Base-by-base conservation (phyloP, 2,797 vertebrate genomes). In the Mycteria americana region DNA sequence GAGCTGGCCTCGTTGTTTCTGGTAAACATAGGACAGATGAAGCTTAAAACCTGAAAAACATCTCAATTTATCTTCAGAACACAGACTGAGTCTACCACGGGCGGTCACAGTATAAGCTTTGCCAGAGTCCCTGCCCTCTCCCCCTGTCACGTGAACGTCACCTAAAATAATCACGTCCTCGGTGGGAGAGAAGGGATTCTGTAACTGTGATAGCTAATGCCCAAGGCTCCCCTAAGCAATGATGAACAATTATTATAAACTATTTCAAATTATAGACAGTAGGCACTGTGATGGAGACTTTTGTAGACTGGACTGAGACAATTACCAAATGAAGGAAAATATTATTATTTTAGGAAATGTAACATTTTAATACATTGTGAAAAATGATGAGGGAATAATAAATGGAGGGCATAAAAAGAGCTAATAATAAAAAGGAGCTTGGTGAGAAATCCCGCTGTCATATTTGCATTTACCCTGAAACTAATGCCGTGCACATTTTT, bases 401-500 rank as follows among this genome's bases (percentile, higher is more conserved):
- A 98, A 98, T 97, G 96, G 91, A 97, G 97, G 92, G 97, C 97
- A 98, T 97, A 98, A 98, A 98, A 98, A 97, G 84, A 97, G 89
- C 98, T 98, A 97, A 98, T 98, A 98, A 98, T 98, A 98, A 98
- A 97, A 98, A 98, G 96, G 95, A 97, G 91, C 98, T 98, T 94
- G 97, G 97, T 97, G 98, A 98, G 98, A 98, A 97, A 97, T 97
- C 98, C 98, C 72, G 97, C 98, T 98, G 98, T 98, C 98, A 95
- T 98, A 98, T 98, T 98, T 98, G 98, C 98, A 98, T 98, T 98
- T 98, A 98, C 97, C 97, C 98, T 98, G 98, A 98, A 98, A 98
- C 97, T 97, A 98, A 98, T 98, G 97, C 97, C 94, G 31, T 97
- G 97, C 98, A 98, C 98, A 98, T 98, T 98, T 98, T 97, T 95